Evolutionary conservation across 2,888 invertebrate genomes (phyloP).

Genomic region (Stramonita haemastoma): DNA sequence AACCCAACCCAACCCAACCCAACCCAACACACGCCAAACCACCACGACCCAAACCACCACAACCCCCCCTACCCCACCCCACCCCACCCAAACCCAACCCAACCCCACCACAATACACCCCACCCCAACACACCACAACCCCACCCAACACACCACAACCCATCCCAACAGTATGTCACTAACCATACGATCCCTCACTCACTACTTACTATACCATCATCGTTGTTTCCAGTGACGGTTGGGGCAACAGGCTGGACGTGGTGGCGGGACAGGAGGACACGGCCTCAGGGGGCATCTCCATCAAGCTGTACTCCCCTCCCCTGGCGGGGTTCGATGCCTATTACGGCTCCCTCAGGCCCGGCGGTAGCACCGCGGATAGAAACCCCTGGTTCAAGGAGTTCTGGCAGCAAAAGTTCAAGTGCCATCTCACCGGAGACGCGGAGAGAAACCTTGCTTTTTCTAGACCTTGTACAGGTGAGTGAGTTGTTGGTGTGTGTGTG

Average conservation of each 20-base stretch:
- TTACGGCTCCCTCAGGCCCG: constrained; percentile 82
- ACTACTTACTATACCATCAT: not conserved
- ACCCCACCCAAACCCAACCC: too few species aligned
- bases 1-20: too few species aligned
- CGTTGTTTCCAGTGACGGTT: constrained; percentile 83
- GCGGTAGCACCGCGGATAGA: constrained; percentile 82
- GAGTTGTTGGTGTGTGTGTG: not conserved
- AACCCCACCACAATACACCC: too few species aligned
- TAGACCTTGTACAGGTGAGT: constrained; percentile 64
- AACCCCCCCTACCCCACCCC: too few species aligned
- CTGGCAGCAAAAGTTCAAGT: constrained; percentile 86
- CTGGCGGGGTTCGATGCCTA: constrained; percentile 81
- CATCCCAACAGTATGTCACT: too few species aligned
- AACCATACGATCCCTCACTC: not conserved
- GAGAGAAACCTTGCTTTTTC: constrained; percentile 46
- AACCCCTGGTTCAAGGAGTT: constrained; percentile 88
- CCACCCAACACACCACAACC: too few species aligned
- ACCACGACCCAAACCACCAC: too few species aligned
- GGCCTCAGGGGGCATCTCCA: constrained; percentile 85
- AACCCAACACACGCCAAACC: too few species aligned
- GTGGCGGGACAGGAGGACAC: constrained; percentile 81
- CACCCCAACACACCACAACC: too few species aligned
- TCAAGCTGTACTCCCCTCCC: constrained; percentile 85
- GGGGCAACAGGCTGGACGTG: constrained; percentile 87
- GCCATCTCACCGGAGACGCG: constrained; percentile 71